A percentile compares a stretch with the other conserved stretches of the same genome.
These are phyloP conservation scores for Torymus tubicola DNA, from an alignment of 2,888 invertebrate species.

Conservation along the genomic window DNA sequence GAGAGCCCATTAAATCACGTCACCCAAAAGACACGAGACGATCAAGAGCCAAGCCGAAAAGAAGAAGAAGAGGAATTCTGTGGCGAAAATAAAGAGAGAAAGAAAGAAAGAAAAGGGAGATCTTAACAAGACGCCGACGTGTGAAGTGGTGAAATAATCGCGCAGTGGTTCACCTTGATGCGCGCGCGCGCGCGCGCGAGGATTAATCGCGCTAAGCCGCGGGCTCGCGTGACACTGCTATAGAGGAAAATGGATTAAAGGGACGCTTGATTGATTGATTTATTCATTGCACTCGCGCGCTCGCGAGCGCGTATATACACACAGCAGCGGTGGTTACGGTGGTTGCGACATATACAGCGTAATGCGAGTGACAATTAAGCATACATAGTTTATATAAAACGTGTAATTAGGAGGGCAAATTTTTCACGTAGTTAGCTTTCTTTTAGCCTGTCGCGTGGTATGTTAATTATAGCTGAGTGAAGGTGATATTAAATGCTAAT, in stretches of 20 bases:
- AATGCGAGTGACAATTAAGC: conserved; percentile 28
- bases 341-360: conserved; percentile 19
- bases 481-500: too few relatives aligned
- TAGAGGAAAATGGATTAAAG: conserved; percentile 31
- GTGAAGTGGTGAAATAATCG: conserved; percentile 41
- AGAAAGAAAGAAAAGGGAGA: not conserved
- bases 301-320: too few relatives aligned
- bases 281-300: conserved; percentile 26
- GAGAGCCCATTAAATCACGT: too few relatives aligned
- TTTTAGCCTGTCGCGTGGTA: too few relatives aligned
- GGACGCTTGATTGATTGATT: conserved; percentile 28
- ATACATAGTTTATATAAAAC: not conserved
- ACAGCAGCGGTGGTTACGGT: not conserved
- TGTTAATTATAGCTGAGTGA: too few relatives aligned
- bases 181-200: not conserved
- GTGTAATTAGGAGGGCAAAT: not conserved
- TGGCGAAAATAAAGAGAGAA: not conserved
- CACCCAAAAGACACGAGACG: too few relatives aligned
- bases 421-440: too few relatives aligned
- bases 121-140: conserved; percentile 14
- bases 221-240: conserved; percentile 17
- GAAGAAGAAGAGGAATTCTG: not conserved
- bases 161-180: conserved; percentile 23
- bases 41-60: not conserved
- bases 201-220: conserved; percentile 34